Evolutionary conservation across 2,888 invertebrate genomes (phyloP), one percentile per base, ranked within the genome.

Genomic region (Ptychoptera albimana): DNA sequence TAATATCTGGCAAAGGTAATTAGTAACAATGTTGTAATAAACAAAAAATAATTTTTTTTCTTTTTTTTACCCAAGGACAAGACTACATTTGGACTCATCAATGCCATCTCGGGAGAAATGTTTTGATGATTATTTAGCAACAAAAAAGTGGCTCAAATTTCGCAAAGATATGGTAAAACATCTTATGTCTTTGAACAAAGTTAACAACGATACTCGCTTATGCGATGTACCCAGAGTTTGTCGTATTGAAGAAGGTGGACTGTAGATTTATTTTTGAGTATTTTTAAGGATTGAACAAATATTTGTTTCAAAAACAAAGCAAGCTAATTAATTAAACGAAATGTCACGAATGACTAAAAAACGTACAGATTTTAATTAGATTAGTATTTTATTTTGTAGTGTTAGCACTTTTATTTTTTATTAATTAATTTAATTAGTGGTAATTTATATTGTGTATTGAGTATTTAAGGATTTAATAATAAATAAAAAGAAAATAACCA

Each of bases 151-250:
- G 64, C 55, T 57, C 14, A 53, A 56, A 43, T 61, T 59, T 42
- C 61, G 58, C 44, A 50, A 52, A 10, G 47, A 59, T 10, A 45
- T 57, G 2, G 53, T 64, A 16, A 36, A 45, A 5, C 51, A 47
- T 31, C 42, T 50, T 3, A 32, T 35, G 8, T 31, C 29, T 9
- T 11, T 43, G 2, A 30, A 37, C 1, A 13, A 42, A 11, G 41
- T 39, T 12, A 45, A 49, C 2, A 56, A 57, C 44, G 45, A 52
- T 2, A 58, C 62, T 1, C 53, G 50, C 37, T 29, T 50, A 9
- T 52, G 59, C 41, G 64, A 64, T 50, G 55, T 64, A 41, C 64
- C 64, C 1, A 55, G 62, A 15, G 55, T 64, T 34, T 64, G 64
- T 46, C 57, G 60, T 23, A 59, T 64, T 47, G 53, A 61, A 15